Base-by-base conservation (phyloP, 1,140 invertebrate species). In the Zaprionus davidi region DNA sequence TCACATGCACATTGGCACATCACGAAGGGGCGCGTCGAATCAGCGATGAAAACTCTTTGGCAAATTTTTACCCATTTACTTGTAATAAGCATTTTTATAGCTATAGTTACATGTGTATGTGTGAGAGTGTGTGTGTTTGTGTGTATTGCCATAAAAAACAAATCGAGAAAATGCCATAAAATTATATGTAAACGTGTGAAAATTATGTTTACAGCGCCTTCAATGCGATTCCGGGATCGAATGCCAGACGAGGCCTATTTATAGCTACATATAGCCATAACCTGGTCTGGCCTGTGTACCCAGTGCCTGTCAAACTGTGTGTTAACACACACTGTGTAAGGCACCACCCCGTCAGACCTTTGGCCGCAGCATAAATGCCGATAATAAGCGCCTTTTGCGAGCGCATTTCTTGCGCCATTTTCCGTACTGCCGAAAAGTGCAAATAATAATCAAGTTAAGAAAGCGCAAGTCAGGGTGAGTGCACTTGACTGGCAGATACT, bases 311-410 rank as follows among this genome's bases (percentile, higher is more conserved):
- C 60, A 71, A 76, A 76, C 72, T 71, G 67, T 75, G 13, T 34
- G 31, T 34, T 34, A 49, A 36, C 24, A n/a, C 15, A 3, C 2
- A 59, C 24, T 62, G 38, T 58, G 66, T 69, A 56, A 69, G 62
- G 15, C 38, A 41, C n/a, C 7, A 17, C 46, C 64, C 38, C 36
- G 24, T 24, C 7, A 64, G 55, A 86, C 72, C 77, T 87, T 87
- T 86, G 67, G 53, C 79, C 69, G 59, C 82, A 20, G 60, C 82
- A 88, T 83, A 78, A 83, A 70, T 44, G 70, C 65, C 78, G 73
- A 83, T 87, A 88, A 87, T 87, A 88, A 88, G 83, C 74, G 65
- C 77, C 83, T 81, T 88, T 88, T 79, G 41, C 41, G 64, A 81
- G 44, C 46, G 46, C 46, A 57, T 65, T 56, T 63, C 38, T 73